A percentile compares a stretch with the other conserved stretches of the same genome.
phyloP scores from a whole-genome alignment of 2,888 invertebrate genomes.

The Philereme transversata region DNA sequence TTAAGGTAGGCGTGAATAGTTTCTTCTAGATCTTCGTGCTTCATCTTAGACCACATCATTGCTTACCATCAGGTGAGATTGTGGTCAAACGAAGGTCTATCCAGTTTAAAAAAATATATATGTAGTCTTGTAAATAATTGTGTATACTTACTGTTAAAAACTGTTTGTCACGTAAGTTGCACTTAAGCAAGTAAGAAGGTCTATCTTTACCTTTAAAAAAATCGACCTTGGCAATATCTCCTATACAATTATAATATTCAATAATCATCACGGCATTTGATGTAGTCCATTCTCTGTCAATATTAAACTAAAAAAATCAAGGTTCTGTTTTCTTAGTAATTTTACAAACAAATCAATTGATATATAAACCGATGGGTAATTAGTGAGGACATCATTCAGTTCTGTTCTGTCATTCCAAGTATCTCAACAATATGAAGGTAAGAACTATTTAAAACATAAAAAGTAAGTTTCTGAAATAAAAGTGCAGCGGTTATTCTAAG shows the following conservation, averaged over 20 bases:
- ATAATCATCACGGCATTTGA: constrained; percentile 26
- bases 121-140: too few relatives aligned
- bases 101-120: too few relatives aligned
- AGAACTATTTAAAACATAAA: not conserved
- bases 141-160: too few relatives aligned
- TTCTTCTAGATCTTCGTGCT: too few relatives aligned
- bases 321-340: constrained; percentile 55
- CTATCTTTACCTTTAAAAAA: too few relatives aligned
- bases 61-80: too few relatives aligned
- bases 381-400: constrained; percentile 54
- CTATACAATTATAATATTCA: not conserved
- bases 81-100: too few relatives aligned
- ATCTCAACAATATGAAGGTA: constrained; percentile 76
- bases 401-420: constrained; percentile 44
- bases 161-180: too few relatives aligned
- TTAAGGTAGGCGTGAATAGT: too few relatives aligned
- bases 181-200: too few relatives aligned
- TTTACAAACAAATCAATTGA: constrained; percentile 43
- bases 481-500: not conserved
- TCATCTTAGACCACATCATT: too few relatives aligned
- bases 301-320: constrained; percentile 39
- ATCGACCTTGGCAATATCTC: constrained; percentile 14
- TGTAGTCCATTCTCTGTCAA: constrained; percentile 24
- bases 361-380: constrained; percentile 57
- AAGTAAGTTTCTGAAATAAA: not conserved